Base-by-base conservation (phyloP, 2,888 invertebrate genomes). In the Rotaria sp. region DNA sequence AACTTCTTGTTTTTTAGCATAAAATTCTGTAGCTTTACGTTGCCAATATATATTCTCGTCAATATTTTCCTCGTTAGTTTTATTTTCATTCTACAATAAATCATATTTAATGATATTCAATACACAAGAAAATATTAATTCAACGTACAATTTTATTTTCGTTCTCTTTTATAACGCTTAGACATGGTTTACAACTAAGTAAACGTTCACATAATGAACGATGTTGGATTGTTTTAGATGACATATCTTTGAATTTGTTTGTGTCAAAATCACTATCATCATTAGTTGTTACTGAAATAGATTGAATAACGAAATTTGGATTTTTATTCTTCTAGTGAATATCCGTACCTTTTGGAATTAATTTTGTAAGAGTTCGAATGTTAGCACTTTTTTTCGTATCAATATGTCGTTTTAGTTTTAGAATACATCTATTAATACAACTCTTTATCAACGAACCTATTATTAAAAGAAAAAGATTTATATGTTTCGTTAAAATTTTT, bases 21-120 rank as follows among this genome's bases (percentile, higher is more conserved):
- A 80, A 45, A n/a, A 80, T 80, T 80, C 80, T 45, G n/a, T 45
- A 38, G 80, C 80, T 80, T 80, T 80, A n/a, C 45, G 45, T 80
- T 80, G 45, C 80, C 80, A 80, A 80, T 80, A 80, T 4, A 80
- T 1, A 45, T 80, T 80, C 0, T 45, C 80, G 45, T 80, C 80
- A 80, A 45, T 80, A 80, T 80, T 45, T 45, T 80, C 80, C 80
- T 45, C 45, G 15, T 11, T n/a, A 3, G 13, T 45, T 80, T 45
- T 80, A 2, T 26, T 11, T 15, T 3, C 2, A n/a, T 45, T n/a
- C 80, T 80, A 8, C 2, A 11, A 75, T 26, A 18, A n/a, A 67
- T 67, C 13, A 3, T 18, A 18, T 30, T 30, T 3, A 35, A 35
- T 35, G 5, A 30, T 0, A 30, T 0, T 7, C 35, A 11, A 26